phyloP scores from a whole-genome alignment of 1,140 invertebrate genomes.

The Zaprionus davidi region DNA sequence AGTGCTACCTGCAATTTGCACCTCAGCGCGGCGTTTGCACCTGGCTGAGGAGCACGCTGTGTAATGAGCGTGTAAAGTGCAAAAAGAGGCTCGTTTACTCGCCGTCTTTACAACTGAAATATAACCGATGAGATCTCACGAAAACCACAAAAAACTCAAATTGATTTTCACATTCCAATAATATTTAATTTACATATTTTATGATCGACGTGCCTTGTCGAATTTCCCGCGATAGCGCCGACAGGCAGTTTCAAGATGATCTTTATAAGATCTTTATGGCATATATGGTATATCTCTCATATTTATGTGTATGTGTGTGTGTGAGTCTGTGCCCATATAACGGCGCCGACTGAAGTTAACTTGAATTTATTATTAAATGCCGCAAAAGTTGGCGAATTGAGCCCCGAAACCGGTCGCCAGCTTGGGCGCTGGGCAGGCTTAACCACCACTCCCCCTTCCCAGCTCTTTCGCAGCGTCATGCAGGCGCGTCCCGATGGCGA shows the following conservation, averaged over 20 bases:
- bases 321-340: constrained; percentile 62
- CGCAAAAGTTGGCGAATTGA: constrained; percentile 35
- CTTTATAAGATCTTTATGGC: background rate
- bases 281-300: constrained; percentile 4
- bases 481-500: constrained; percentile 68
- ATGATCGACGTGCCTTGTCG: background rate
- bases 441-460: background rate
- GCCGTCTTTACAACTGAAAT: background rate
- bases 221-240: constrained; percentile 23
- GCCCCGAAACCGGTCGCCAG: constrained; percentile 54
- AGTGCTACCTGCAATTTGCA: background rate
- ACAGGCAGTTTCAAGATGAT: constrained; percentile 12
- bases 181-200: constrained; percentile 46
- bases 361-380: constrained; percentile 71
- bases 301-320: constrained; percentile 8
- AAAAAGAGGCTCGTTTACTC: background rate
- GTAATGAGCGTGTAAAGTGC: background rate
- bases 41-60: background rate
- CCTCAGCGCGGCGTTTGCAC: background rate
- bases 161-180: constrained; percentile 41
- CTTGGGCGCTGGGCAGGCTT: constrained; percentile 21
- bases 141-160: constrained; percentile 38
- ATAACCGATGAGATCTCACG: background rate
- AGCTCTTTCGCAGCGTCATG: constrained; percentile 27
- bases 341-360: constrained; percentile 78